Base-by-base conservation (phyloP, 2,797 vertebrate genomes). In the Neosalanx taihuensis region DNA sequence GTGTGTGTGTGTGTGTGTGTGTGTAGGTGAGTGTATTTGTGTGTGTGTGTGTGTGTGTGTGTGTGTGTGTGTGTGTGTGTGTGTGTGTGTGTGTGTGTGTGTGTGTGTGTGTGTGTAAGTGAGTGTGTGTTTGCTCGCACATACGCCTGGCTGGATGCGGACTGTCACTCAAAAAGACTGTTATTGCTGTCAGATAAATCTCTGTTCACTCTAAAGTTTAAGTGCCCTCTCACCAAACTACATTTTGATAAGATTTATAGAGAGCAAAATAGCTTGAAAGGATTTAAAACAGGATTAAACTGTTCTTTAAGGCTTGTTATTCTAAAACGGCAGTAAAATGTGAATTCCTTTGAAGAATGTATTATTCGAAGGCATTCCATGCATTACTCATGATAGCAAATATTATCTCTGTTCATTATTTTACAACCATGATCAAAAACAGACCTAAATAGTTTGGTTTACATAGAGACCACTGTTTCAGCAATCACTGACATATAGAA, bases 61-160 rank as follows among this genome's bases (percentile, higher is more conserved):
- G 5, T 33, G 33, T 3, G 33, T 33, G 33, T 33, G 33, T 33
- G 33, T 33, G 33, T 33, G 33, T 5, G 5, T 5, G 33, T 33
- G 33, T 5, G 5, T 33, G 33, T 3, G 33, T 33, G 37, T 41
- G 5, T 41, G 37, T 41, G 37, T 41, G 37, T 41, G 37, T 41
- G 37, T 9, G 10, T 41, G 37, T 9, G 37, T 41, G 37, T 6
- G 37, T 41, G 10, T 41, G 10, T 41, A 41, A 41, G n/a, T n/a
- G n/a, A n/a, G n/a, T n/a, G n/a, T n/a, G n/a, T n/a, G n/a, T n/a
- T 84, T 85, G 87, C 76, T 79, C 82, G 70, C 67, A 83, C 84
- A 86, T 85, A 83, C 64, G 26, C 63, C 64, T 71, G 79, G 29
- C 73, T 75, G 63, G 64, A 37, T 17, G n/a, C 9, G 74, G 1